Conservation (phyloP, 1,140 invertebrate genomes). For the Mylabris phalerata region DNA sequence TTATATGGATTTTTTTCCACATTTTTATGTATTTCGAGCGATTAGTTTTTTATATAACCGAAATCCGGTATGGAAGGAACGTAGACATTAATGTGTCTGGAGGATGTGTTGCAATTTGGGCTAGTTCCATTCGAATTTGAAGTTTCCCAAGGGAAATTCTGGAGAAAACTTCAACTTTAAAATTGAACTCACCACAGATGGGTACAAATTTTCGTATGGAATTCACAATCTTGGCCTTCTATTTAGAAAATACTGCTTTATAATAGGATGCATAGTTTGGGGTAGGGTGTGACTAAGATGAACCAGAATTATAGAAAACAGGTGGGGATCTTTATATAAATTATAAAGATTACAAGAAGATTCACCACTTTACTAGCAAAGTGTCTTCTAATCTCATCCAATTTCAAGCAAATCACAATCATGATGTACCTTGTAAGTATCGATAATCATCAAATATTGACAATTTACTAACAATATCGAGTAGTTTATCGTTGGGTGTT, state of each 20-base stretch:
- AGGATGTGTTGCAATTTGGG: too few species aligned
- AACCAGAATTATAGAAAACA: constrained; percentile 9
- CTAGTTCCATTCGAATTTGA: too few species aligned
- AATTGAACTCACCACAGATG: too few species aligned
- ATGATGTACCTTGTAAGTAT: constrained; percentile 13
- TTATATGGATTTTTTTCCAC: too few species aligned
- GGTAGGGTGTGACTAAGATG: constrained; percentile 24
- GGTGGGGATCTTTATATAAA: constrained; percentile 25
- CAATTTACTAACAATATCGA: too few species aligned
- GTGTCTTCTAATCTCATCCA: not conserved
- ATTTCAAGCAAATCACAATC: not conserved
- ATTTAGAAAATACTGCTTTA: constrained; percentile 15
- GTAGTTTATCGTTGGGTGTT: constrained; percentile 20
- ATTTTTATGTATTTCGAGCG: too few species aligned
- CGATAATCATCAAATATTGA: too few species aligned
- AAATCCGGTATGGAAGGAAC: too few species aligned
- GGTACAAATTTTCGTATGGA: not conserved
- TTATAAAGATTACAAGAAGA: constrained; percentile 11
- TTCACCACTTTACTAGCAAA: constrained; percentile 9
- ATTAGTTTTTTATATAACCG: too few species aligned
- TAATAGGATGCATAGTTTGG: constrained; percentile 20
- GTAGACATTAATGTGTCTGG: too few species aligned
- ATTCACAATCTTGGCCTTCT: constrained; percentile 12
- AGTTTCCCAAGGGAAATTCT: too few species aligned
- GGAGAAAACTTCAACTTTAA: too few species aligned